Base-by-base conservation (phyloP, 2,888 invertebrate genomes). In the Eupsilia transversa region DNA sequence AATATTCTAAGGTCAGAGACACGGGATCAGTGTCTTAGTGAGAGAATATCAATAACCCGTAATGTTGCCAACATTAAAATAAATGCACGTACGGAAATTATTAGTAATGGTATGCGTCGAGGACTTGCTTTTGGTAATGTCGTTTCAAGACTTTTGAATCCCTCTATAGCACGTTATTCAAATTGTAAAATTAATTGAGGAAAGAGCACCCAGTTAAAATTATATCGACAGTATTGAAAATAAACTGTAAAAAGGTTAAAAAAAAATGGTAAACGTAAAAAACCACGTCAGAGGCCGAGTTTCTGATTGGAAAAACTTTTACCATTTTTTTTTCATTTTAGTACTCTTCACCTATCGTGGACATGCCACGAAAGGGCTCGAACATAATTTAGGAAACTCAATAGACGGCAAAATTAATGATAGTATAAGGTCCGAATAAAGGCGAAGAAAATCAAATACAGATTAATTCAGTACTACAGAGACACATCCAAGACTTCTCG, bases 1-100 rank as follows among this genome's bases (percentile, higher is more conserved):
- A n/a, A 57, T 60, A 68, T 46, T 65, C 23, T 33, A 49, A 33
- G 57, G 27, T 38, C 12, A 17, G 0, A 43, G 56, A 77, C 57
- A 77, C 54, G 41, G 66, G n/a, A 30, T 64, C 59, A 72, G 52
- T 60, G 52, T 52, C 52, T 43, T 17, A 56, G 38, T 76, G 43
- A 23, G 20, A 61, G 35, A 61, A 64, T 52, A 57, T 61, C 56
- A 38, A 71, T 68, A 49, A 59, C 43, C 17, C 23, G 27, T 33
- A 75, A 66, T 77, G 68, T 81, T 77, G 71, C 71, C 85, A 77
- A 65, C 73, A 77, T 41, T 35, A 54, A 75, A 80, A 33, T 35
- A 38, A 61, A 49, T 64, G 7, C 35, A 75, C 81, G 35, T 70
- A 75, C 41, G 57, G 64, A 61, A 80, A 80, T 73, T 59, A 80